Evolutionary conservation across 64 coral and sea anemone genomes (phyloP), one percentile per base, ranked within the genome.

Genomic region (Pocillopora damicornis): DNA sequence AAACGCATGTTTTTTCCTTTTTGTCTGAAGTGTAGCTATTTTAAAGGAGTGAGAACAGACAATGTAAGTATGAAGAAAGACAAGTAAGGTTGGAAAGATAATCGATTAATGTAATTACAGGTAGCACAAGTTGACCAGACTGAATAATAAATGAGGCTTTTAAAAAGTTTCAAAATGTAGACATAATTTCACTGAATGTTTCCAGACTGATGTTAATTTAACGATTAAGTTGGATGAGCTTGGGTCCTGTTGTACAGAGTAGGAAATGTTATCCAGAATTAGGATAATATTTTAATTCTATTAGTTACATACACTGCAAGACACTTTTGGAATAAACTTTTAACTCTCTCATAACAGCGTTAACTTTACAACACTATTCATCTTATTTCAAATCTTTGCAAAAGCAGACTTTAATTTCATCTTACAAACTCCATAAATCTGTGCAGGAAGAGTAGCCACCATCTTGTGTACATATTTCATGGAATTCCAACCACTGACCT

Each of bases 71-170:
- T 81, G 59, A 15, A 63, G 12, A 11, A 4, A 37, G 79, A 30
- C 16, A 63, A 13, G 25, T 25, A 4, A 60, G 61, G 25, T 62
- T 37, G 79, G 61, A 81, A 36, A 35, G 63, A 81, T 63, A 63
- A 81, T 30, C 30, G 30, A 30, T 30, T 30, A 18, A 51, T 63
- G 34, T 62, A 63, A 1, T 25, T 38, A 18, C 75, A 13, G 17
- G 1, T 57, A 36, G 75, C 35, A 58, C 57, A 30, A 35, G 23
- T 9, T 63, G 59, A 34, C 79, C 61, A 25, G 60, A 63, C 10
- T 34, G 69, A 30, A 63, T 62, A 79, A 60, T 60, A 60, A 63
- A 63, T 61, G 63, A 81, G 25, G 59, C 59, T 81, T 81, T 17
- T 11, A 62, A 11, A 79, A 60, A 79, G 56, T 59, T 59, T 23